Conservation (phyloP, 1,140 invertebrate species). For the Pseudomyrmex flavicornis region DNA sequence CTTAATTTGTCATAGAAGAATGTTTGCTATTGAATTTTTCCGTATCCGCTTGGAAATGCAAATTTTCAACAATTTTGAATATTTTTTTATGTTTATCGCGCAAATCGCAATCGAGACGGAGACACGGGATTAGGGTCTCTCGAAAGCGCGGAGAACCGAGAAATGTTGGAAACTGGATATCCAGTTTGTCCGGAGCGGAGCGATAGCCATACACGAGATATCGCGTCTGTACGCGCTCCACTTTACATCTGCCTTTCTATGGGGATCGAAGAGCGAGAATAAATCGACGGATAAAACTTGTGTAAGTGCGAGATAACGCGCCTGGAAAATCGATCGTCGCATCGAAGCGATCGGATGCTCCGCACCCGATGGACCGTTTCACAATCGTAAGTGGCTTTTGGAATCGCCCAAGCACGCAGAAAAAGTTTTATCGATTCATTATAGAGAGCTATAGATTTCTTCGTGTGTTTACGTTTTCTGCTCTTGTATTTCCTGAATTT, state of each 20-base stretch:
- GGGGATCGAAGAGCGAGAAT: slow-evolving; percentile 48
- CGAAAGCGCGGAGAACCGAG: slow-evolving; percentile 72
- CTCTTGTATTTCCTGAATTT: slow-evolving; percentile 24
- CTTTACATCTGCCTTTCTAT: slow-evolving; percentile 66
- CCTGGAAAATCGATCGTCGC: slow-evolving; percentile 66
- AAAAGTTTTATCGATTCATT: slow-evolving; percentile 7
- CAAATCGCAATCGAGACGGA: not conserved
- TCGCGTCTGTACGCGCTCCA: slow-evolving; percentile 63
- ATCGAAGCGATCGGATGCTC: slow-evolving; percentile 6
- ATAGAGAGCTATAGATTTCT: not conserved
- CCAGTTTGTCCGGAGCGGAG: slow-evolving; percentile 71
- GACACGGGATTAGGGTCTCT: slow-evolving; percentile 69
- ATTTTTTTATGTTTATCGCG: no score
- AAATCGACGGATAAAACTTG: slow-evolving; percentile 71
- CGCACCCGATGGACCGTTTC: slow-evolving; percentile 61
- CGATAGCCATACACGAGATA: slow-evolving; percentile 71
- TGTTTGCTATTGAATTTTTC: no score
- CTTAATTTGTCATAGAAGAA: no score
- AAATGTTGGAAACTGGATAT: slow-evolving; percentile 77
- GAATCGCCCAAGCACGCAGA: slow-evolving; percentile 6
- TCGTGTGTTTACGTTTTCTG: not conserved
- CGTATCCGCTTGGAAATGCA: no score
- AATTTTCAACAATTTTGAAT: no score
- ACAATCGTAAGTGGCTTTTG: slow-evolving; percentile 26
- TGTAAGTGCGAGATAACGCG: slow-evolving; percentile 56